Base-by-base conservation (phyloP, 2,797 vertebrate species). In the Eremophila alpestris region DNA sequence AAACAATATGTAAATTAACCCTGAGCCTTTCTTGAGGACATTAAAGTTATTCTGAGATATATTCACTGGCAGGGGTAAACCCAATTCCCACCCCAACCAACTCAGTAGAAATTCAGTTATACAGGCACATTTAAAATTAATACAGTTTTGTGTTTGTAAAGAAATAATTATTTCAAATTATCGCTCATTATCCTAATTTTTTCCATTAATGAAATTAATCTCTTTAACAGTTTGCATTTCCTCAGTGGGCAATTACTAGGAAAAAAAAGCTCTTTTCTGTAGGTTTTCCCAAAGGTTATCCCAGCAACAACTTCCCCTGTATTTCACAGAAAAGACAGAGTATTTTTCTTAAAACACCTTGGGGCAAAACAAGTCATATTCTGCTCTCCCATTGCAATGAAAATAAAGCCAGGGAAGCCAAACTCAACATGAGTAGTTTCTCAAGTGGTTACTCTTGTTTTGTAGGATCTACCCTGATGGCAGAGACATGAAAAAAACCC, bases 91-190 rank as follows among this genome's bases (percentile, higher is more conserved):
- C 49, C 87, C 89, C 93, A 96, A 89, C 94, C 48, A n/a, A 88
- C 96, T 97, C 94, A 13, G 94, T 69, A 97, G 96, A 97, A 97
- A 97, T 94, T 96, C 95, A 95, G 90, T 85, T 87, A 94, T 54
- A 96, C 79, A 97, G 97, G 97, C 95, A 95, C 87, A 97, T 97
- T 96, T 96, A 94, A 97, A 97, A 98, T 98, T 96, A 97, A 97
- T 97, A 96, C 79, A 95, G 93, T 94, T 97, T 96, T 86, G 82
- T 97, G 96, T 98, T 98, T 97, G 94, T 95, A 97, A 97, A 97
- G 97, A 97, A 97, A 96, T 97, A 96, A 97, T 98, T 97, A 97
- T 97, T 97, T 98, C 97, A 97, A 98, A 98, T 98, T 97, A 98
- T 98, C 29, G 1, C 97, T 97, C 91, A 90, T 98, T 98, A 97